Base-by-base conservation (phyloP, 1,140 invertebrate genomes). In the Caerostris extrusa region DNA sequence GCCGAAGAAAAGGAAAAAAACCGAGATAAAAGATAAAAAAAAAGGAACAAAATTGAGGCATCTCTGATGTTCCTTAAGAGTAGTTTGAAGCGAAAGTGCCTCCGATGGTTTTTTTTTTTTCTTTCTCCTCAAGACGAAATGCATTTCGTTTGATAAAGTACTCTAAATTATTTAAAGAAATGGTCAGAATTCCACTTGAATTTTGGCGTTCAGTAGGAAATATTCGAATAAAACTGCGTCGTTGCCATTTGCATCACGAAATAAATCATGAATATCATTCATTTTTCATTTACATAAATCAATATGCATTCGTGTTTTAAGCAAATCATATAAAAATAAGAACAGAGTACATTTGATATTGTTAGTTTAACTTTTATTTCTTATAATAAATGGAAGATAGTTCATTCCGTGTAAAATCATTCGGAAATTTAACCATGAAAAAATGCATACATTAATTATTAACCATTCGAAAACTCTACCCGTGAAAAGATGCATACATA, bases 111-210 rank as follows among this genome's bases (percentile, higher is more conserved):
- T 67, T 69, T 71, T 71, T 71, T 71, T 12, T 71, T 8, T 34
- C 69, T 8, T 50, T 71, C 50, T 34, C 10, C 34, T 34, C 34
- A 34, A 10, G 50, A 8, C 8, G 8, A 71, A 71, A 77, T 50
- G 10, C 50, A 77, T 14, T 50, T 34, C 71, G 71, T 77, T 77
- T 77, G 71, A 77, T 77, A 77, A 77, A 77, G 34, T 77, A 50
- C 34, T 77, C 34, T 50, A 53, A 77, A 77, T 77, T 77, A 77
- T 77, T 77, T 77, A 77, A 77, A 77, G 71, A 53, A 77, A 77
- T 14, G 34, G 71, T 12, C 71, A 14, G 8, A 34, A 77, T 77
- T 77, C 71, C 3, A 50, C 71, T 77, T 77, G 34, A 77, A 77
- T 77, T 77, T 53, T 12, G 34, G 34, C 5, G 34, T 50, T 34